Evolutionary conservation across 2,797 vertebrate genomes (phyloP).

Genomic region (Cuniculus paca): DNA sequence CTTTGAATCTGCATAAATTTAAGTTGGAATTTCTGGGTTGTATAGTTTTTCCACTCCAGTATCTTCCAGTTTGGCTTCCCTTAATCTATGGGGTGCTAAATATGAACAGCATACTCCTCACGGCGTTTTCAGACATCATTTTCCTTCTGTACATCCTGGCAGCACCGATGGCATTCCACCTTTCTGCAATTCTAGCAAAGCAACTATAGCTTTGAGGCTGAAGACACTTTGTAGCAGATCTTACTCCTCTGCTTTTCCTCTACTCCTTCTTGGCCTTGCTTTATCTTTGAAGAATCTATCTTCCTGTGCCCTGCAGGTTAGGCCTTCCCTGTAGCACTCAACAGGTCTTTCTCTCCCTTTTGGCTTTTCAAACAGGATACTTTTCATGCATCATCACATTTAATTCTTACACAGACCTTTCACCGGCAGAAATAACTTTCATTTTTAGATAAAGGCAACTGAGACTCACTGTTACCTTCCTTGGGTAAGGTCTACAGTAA

Average conservation of each 20-base stretch:
- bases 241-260: not conserved
- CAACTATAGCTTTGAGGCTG: not conserved
- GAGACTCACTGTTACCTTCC: not conserved
- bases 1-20: not conserved
- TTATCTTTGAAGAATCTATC: not conserved
- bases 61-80: not conserved
- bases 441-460: not conserved
- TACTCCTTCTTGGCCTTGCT: not conserved
- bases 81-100: not conserved
- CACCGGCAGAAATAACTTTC: not conserved
- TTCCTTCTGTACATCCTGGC: not conserved
- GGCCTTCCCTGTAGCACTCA: not conserved
- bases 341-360: conserved; percentile 23
- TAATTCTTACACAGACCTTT: not conserved
- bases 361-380: not conserved
- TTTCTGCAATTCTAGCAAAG: not conserved
- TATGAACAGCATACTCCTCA: not conserved
- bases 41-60: not conserved
- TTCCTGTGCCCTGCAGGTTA: not conserved
- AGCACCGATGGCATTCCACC: not conserved
- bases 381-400: not conserved
- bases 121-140: not conserved
- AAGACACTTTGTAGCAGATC: not conserved
- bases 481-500: not conserved
- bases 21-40: not conserved